Conservation (phyloP, 2,113 vertebrate species). For the Cyrtonyx montezumae region DNA sequence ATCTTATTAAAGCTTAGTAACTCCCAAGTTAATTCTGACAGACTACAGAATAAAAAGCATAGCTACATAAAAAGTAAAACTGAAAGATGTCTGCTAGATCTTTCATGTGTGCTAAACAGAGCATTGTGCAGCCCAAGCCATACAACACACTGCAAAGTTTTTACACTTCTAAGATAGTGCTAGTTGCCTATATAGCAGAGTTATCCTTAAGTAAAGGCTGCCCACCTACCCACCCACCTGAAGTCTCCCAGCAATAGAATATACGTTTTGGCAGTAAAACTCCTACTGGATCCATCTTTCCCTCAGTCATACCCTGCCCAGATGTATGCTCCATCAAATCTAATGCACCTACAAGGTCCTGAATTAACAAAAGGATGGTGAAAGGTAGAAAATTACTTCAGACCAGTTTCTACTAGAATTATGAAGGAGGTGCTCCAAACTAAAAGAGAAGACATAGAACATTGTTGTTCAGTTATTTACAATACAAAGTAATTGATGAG, state of each 20-base stretch:
- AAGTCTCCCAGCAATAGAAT: not conserved
- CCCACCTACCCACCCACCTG: fast-evolving
- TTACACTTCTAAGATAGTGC: not conserved
- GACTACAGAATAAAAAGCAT: not conserved
- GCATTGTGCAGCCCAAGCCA: fast-evolving
- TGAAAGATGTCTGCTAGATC: not conserved
- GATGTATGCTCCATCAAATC: not conserved
- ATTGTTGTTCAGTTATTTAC: not conserved
- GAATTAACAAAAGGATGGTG: not conserved
- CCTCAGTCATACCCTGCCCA: not conserved
- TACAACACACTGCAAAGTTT: not conserved
- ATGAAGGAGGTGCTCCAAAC: not conserved
- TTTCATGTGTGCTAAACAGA: not conserved
- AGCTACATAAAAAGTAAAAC: not conserved
- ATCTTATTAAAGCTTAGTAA: not conserved
- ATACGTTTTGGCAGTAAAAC: not conserved
- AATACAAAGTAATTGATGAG: not conserved
- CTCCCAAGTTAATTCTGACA: not conserved
- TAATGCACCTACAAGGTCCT: not conserved
- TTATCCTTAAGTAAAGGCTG: not conserved
- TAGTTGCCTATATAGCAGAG: not conserved
- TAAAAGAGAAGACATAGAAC: not conserved
- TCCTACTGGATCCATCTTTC: not conserved
- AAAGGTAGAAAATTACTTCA: not conserved
- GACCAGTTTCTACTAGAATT: not conserved